A percentile compares a stretch with the other conserved stretches of the same genome.
Evolutionary conservation across 2,888 invertebrate genomes (phyloP).

Genomic region (Melanostoma scalare): DNA sequence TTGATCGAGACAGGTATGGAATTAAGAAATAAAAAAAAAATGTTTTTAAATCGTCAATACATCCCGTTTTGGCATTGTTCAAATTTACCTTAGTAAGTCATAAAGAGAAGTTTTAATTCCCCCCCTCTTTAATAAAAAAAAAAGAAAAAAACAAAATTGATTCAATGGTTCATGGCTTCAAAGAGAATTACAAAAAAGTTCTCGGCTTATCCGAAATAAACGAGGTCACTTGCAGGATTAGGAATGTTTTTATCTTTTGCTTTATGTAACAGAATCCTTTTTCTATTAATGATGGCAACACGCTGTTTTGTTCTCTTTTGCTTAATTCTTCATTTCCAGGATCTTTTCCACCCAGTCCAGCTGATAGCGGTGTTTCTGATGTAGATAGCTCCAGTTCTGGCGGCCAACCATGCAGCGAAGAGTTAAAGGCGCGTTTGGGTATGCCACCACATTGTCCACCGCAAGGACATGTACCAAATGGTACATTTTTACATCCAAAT

Average conservation of each 20-base stretch:
- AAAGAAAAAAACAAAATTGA: constrained; percentile 27
- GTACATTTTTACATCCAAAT: constrained; percentile 85
- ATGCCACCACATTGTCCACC: constrained; percentile 84
- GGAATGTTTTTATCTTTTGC: constrained; percentile 29
- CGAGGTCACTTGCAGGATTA: constrained; percentile 67
- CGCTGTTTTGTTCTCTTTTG: constrained; percentile 41
- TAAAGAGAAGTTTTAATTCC: constrained; percentile 28
- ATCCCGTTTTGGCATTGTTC: constrained; percentile 64
- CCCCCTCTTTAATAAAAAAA: background rate
- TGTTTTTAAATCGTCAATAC: constrained; percentile 29
- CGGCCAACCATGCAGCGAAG: constrained; percentile 87
- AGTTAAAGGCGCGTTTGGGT: constrained; percentile 93
- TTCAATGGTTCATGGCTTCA: constrained; percentile 15
- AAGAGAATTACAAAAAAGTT: constrained; percentile 27
- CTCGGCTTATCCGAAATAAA: constrained; percentile 41
- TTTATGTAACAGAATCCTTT: constrained; percentile 59
- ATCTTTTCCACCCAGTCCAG: constrained; percentile 97
- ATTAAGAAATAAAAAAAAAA: constrained; percentile 7
- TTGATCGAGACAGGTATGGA: constrained; percentile 68
- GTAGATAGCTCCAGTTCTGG: constrained; percentile 96
- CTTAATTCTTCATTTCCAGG: constrained; percentile 84
- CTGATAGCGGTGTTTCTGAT: constrained; percentile 98
- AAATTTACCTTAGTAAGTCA: constrained; percentile 46
- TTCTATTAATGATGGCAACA: constrained; percentile 54
- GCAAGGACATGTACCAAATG: constrained; percentile 78